These are phyloP conservation scores for Yponomeuta sedellus DNA, from an alignment of 2,888 invertebrate genomes.

Conservation along the genomic window DNA sequence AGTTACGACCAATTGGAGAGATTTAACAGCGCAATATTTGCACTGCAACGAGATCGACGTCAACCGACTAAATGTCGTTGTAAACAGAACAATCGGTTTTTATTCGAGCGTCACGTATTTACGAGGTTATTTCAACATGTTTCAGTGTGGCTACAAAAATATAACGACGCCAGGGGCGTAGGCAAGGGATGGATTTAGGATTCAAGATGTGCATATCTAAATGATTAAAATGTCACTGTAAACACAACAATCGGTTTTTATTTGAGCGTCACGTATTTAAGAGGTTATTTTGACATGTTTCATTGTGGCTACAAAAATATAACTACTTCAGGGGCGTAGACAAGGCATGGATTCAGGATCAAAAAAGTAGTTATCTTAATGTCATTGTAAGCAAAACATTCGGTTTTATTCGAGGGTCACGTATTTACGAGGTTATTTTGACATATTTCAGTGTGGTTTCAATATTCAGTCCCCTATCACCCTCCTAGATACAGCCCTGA, in stretches of 20 bases:
- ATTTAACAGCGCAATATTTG: neutral
- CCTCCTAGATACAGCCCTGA: neutral
- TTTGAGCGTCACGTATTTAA: slow-evolving; percentile 2
- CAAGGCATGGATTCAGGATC: neutral
- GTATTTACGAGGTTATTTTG: slow-evolving; percentile 4
- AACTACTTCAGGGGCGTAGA: neutral
- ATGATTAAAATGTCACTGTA: neutral
- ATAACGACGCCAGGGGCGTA: slow-evolving; percentile 2
- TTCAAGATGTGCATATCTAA: too few species aligned
- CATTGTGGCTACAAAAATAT: neutral
- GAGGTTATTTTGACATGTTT: neutral
- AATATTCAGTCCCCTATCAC: neutral
- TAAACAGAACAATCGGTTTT: slow-evolving; percentile 10
- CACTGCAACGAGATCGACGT: neutral
- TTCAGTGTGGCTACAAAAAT: slow-evolving; percentile 3
- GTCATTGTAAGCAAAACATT: neutral
- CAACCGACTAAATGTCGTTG: neutral
- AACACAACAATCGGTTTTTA: slow-evolving; percentile 7
- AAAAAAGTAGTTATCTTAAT: neutral
- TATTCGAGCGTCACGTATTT: slow-evolving; percentile 9
- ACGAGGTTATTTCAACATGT: slow-evolving; percentile 5
- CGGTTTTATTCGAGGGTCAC: neutral
- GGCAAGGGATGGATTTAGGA: neutral
- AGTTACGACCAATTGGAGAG: neutral
- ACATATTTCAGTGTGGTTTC: neutral